Evolutionary conservation across 1,140 invertebrate species (phyloP).

Genomic region (Hirudo medicinalis): DNA sequence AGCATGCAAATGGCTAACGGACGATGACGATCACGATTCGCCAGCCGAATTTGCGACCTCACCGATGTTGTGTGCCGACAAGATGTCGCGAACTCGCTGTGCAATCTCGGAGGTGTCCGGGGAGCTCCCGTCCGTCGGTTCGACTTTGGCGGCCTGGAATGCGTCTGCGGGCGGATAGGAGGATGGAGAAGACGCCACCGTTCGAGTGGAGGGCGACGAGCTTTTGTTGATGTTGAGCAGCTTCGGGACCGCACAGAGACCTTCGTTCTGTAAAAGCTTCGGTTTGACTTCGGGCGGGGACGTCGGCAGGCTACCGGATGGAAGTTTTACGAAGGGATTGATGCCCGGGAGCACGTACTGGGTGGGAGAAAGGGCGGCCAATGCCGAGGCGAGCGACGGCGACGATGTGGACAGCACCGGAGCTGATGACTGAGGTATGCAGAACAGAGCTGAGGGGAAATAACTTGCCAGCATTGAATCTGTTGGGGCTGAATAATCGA

Average conservation of each 20-base stretch:
- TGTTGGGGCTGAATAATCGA: not conserved
- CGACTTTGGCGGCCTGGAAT: not conserved
- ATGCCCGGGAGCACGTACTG: not conserved
- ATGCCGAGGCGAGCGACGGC: not conserved
- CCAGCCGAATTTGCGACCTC: not conserved
- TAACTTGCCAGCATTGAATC: not conserved
- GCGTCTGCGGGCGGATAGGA: not conserved
- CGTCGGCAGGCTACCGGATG: not conserved
- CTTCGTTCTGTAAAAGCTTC: too few relatives aligned
- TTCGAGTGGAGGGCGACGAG: not conserved
- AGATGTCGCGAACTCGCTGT: conserved; percentile 70
- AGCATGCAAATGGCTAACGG: too few relatives aligned
- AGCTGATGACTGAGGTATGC: not conserved
- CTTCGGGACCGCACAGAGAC: not conserved
- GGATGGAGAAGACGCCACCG: not conserved
- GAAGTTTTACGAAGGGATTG: not conserved
- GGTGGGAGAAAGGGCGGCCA: not conserved
- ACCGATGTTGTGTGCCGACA: conserved; percentile 87
- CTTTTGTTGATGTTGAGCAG: not conserved
- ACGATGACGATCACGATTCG: too few relatives aligned
- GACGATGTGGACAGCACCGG: not conserved
- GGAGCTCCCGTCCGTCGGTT: not conserved
- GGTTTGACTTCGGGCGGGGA: too few relatives aligned
- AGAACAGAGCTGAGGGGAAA: not conserved
- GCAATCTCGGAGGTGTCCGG: conserved; percentile 85